Evolutionary conservation across 2,797 vertebrate genomes (phyloP).

Genomic region (Gorsachius magnificus): DNA sequence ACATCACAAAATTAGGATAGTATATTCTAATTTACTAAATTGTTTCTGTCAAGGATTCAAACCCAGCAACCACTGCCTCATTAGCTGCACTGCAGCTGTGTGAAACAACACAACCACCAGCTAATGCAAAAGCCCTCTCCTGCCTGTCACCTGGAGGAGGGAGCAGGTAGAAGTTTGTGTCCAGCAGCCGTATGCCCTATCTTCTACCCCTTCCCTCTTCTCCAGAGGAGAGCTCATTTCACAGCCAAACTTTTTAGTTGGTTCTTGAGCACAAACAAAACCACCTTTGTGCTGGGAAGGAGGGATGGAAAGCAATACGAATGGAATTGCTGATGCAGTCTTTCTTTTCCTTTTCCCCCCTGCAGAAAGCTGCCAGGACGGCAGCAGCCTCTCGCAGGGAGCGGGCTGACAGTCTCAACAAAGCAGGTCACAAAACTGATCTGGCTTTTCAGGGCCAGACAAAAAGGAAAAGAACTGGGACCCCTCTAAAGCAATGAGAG

Average conservation of each 20-base stretch:
- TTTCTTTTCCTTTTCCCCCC: not conserved
- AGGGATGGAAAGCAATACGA: not conserved
- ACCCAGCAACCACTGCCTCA: not conserved
- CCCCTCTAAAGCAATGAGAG: not conserved
- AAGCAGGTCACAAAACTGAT: slow-evolving; percentile 26
- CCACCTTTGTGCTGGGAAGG: slow-evolving; percentile 24
- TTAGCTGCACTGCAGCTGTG: not conserved
- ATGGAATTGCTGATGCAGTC: slow-evolving; percentile 32
- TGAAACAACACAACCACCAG: not conserved
- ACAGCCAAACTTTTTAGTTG: slow-evolving; percentile 15
- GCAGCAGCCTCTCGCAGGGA: not conserved
- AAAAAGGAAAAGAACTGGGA: slow-evolving; percentile 25
- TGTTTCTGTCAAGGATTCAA: not conserved
- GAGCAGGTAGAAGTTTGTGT: not conserved
- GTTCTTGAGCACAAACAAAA: slow-evolving; percentile 57
- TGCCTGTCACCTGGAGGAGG: not conserved
- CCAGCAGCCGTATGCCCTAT: not conserved
- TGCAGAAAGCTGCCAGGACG: slow-evolving; percentile 1
- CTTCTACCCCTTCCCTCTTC: not conserved
- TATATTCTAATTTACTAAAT: not conserved
- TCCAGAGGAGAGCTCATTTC: slow-evolving; percentile 8
- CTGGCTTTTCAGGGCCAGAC: slow-evolving; percentile 36
- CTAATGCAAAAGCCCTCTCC: not conserved
- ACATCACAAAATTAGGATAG: not conserved
- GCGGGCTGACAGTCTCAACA: not conserved